phyloP scores from a whole-genome alignment of 2,113 vertebrate species.

The Bettongia penicillata region DNA sequence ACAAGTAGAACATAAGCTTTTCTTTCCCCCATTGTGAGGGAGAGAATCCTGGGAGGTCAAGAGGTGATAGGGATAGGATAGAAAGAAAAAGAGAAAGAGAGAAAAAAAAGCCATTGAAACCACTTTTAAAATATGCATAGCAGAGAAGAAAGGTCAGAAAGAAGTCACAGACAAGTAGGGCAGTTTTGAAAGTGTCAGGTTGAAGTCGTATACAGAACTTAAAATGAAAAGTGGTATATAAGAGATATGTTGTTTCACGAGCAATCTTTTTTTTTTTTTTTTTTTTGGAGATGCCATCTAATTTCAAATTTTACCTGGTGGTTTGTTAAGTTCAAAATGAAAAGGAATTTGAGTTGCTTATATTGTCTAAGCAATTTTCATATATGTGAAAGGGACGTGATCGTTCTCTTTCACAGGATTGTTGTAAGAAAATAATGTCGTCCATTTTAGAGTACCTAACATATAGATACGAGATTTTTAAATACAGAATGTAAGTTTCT shows the following conservation, averaged over 20 bases:
- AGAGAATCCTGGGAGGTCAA: neutral
- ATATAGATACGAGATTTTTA: neutral
- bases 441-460: neutral
- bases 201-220: neutral
- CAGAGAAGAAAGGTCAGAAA: neutral
- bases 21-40: neutral
- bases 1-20: neutral
- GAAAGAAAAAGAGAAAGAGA: neutral
- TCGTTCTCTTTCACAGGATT: neutral
- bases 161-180: neutral
- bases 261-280: neutral
- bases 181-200: neutral
- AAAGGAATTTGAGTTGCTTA: neutral
- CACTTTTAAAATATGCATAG: neutral
- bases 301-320: neutral
- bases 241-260: neutral
- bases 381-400: neutral
- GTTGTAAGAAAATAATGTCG: neutral
- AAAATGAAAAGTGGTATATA: neutral
- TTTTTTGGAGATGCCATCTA: neutral
- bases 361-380: neutral
- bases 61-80: neutral
- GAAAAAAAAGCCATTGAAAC: neutral
- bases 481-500: neutral
- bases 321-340: neutral